Base-by-base conservation (phyloP, 2,888 invertebrate species). In the Plemyria rubiginata region DNA sequence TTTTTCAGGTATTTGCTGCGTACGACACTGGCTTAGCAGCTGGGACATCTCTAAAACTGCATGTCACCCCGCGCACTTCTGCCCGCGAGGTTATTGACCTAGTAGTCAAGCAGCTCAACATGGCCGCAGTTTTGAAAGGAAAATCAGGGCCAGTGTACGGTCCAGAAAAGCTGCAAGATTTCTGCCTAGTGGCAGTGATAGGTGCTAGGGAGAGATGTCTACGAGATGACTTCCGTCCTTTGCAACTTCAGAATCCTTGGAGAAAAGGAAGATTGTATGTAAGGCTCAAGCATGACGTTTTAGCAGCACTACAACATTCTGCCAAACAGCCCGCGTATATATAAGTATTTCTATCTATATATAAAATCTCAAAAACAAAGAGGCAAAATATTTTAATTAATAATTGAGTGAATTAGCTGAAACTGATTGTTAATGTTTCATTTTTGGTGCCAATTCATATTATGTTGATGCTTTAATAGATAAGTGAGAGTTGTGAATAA, bases 181-280 rank as follows among this genome's bases (percentile, higher is more conserved):
- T 98, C 87, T 99, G 98, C 83, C 94, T 99, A 50, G 99, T 99
- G 3, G 98, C 98, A 0, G 98, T 99, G 32, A 98, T 99, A 62
- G 99, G 99, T 0, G 98, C 98, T 0, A 92, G 99, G 38, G 99
- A 99, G 80, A 94, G 99, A 62, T 98, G 99, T 78, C 94, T 99
- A 6, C 92, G 98, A 4, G 98, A 99, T 79, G 99, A 99, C 84
- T 99, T 98, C 84, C 96, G 97, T 77, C 98, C 98, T 0, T 92
- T 99, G 16, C 97, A 97, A 75, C 92, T 99, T 58, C 98, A 99
- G 84, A 98, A 98, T 85, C 99, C 99, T 0, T 99, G 99, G 99
- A 96, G 97, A 68, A 97, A 97, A 81, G 99, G 99, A 0, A 94
- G 98, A 62, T 90, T 99, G 66, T 99, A 98, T 86, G 98, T 99